Evolutionary conservation across 2,113 vertebrate genomes (phyloP), one percentile per base, ranked within the genome.

Genomic region (Siniperca knerii): DNA sequence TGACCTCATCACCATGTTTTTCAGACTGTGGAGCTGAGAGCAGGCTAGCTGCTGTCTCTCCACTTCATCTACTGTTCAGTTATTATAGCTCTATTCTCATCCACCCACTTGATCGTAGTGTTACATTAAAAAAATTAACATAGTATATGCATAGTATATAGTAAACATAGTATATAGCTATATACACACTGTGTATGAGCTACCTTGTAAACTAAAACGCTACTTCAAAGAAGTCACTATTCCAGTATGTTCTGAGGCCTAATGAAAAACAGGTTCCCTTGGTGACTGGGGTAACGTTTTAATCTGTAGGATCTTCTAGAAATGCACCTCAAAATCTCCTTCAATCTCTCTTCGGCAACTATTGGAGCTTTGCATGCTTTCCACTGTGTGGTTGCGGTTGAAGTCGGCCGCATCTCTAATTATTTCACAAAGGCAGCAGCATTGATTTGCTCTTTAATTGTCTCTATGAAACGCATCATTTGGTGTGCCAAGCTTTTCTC

Each of bases 371-470:
- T 77, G 52, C 87, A 77, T 77, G 76, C 91, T 81, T 87, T 89
- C 89, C 84, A 74, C 87, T 74, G 6, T 73, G 84, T 70, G 55
- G 74, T 87, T 92, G 87, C 60, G 75, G 86, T 84, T 68, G 79
- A 79, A 69, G 84, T 88, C 48, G 42, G 18, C 75, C 13, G 35
- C 78, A 48, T 85, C 81, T 84, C 79, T 83, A 82, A 89, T 90
- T 86, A 90, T 90, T 90, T 90, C 73, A 87, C 42, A 1, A 46
- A 87, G 48, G 88, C 88, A 76, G 80, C 79, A 77, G 84, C 89
- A 91, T 90, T 92, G 92, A 95, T 94, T 95, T 89, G 85, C 91
- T 92, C 80, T 93, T 92, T 94, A 95, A 94, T 91, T 94, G 91
- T 94, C 90, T 95, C 79, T 76, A 86, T 93, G 87, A 94, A 93